phyloP scores from a whole-genome alignment of 2,888 invertebrate genomes.

The Spilarctia lutea region DNA sequence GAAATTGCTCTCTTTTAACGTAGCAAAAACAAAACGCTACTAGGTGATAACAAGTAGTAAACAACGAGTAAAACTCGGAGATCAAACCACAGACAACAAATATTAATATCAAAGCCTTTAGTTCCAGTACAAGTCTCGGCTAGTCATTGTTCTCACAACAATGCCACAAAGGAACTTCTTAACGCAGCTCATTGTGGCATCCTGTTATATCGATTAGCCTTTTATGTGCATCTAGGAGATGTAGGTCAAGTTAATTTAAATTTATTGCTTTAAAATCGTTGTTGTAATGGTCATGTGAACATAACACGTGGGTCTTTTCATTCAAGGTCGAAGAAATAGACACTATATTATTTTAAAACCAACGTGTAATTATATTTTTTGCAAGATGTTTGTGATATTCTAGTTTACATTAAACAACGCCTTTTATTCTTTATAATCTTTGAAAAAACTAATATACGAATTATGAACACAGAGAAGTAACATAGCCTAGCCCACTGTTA shows the following conservation, averaged over 20 bases:
- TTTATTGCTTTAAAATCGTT: conserved; percentile 10
- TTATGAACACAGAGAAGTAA: too few species aligned
- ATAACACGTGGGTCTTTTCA: neutral
- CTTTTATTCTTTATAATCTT: too few species aligned
- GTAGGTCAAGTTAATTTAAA: conserved; percentile 19
- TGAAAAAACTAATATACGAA: too few species aligned
- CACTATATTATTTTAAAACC: too few species aligned
- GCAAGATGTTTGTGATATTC: too few species aligned
- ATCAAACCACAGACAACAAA: neutral
- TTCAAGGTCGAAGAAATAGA: neutral
- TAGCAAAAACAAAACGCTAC: neutral
- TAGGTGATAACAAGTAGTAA: neutral
- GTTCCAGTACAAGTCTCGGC: neutral
- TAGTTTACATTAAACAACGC: too few species aligned
- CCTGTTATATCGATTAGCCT: conserved; percentile 35
- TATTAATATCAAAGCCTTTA: neutral
- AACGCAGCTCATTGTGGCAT: conserved; percentile 37
- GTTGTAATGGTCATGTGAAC: neutral
- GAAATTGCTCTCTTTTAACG: too few species aligned
- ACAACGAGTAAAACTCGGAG: neutral
- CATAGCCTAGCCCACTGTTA: too few species aligned
- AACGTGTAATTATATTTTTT: too few species aligned
- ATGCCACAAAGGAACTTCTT: conserved; percentile 37
- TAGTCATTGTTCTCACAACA: conserved; percentile 37
- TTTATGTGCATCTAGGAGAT: conserved; percentile 19